Conservation (phyloP, 2,888 invertebrate species). For the Melinaea marsaeus region DNA sequence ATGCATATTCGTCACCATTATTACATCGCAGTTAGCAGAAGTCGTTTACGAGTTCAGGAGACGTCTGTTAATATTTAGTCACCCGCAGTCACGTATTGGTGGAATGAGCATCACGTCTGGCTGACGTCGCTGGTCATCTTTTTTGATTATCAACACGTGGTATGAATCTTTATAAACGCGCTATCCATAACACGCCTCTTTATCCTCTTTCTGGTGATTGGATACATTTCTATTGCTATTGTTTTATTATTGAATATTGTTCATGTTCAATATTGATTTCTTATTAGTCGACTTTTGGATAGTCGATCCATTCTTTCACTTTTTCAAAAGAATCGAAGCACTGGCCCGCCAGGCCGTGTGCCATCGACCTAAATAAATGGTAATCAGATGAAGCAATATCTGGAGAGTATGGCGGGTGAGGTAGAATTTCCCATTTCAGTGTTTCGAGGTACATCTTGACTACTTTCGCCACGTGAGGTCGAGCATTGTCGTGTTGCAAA, state of each 20-base stretch:
- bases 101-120: conserved; percentile 62
- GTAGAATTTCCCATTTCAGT: too few relatives aligned
- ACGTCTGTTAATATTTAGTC: conserved; percentile 23
- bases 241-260: not conserved
- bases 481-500: too few relatives aligned
- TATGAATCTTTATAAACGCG: conserved; percentile 48
- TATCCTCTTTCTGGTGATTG: conserved; percentile 14
- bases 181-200: conserved; percentile 33
- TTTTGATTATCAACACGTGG: conserved; percentile 71
- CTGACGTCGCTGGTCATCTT: conserved; percentile 61
- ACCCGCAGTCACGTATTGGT: conserved; percentile 53
- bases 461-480: too few relatives aligned
- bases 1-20: not conserved
- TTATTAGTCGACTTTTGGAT: too few relatives aligned
- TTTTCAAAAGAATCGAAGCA: too few relatives aligned
- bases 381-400: too few relatives aligned
- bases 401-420: too few relatives aligned
- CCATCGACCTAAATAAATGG: too few relatives aligned
- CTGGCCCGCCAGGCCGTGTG: too few relatives aligned
- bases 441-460: too few relatives aligned
- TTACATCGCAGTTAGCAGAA: not conserved
- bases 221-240: not conserved
- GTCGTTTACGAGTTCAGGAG: not conserved
- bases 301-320: too few relatives aligned
- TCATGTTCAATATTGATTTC: too few relatives aligned